Base-by-base conservation (phyloP, 2,888 invertebrate genomes). In the Eurytoma californica region DNA sequence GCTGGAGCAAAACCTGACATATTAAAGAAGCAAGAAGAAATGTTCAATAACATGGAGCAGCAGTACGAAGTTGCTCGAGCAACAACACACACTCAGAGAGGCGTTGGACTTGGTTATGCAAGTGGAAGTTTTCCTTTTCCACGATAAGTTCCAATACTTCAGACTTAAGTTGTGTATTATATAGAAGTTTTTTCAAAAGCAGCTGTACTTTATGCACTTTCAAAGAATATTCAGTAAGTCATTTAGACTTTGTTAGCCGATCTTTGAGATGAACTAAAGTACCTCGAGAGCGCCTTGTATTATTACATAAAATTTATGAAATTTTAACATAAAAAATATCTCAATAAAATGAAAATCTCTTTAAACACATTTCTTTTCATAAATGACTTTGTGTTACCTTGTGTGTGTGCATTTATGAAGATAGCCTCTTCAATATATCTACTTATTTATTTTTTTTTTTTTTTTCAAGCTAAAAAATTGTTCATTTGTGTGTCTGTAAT, bases 1-100 rank as follows among this genome's bases (percentile, higher is more conserved):
- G 86, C 88, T 53, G 90, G 91, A 18, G 83, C 91, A 0, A 92
- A 90, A 39, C 89, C 89, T 0, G 94, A 94, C 84, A 93, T 93
- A 4, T 91, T 94, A 58, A 94, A 94, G 85, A 94, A 94, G 84
- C 94, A 94, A 85, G 95, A 97, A 86, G 97, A 97, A 88, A 93
- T 98, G 92, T 98, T 98, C 91, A 94, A 94, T 83, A 95, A 95
- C 69, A 96, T 99, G 94, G 98, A 99, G 88, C 96, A 96, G 84
- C 98, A 99, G 90, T 99, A 99, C 88, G 97, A 98, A 90, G 97
- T 97, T 72, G 98, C 98, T 0, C 92, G 98, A 53, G 96, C 97
- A 82, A 96, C 97, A 24, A 99, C 98, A 0, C 98, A 98, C 91
- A 98, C 98, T 13, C 98, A 98, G 93, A 92, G 98, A 1, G 96